Evolutionary conservation across 2,888 invertebrate species (phyloP).

Genomic region (Parochlus steinenii): DNA sequence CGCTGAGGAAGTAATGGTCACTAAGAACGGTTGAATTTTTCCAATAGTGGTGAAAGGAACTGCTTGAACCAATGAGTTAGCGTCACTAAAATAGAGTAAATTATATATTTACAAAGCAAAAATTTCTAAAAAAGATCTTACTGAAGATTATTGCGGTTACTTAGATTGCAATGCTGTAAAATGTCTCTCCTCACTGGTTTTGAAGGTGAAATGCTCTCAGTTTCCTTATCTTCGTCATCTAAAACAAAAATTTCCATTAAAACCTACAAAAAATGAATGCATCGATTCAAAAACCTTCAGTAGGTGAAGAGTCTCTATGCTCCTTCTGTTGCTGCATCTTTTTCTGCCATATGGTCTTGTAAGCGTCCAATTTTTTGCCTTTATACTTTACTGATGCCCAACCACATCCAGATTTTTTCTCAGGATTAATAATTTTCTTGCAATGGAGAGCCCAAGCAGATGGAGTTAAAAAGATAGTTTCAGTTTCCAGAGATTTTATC

Average conservation of each 20-base stretch:
- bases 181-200: constrained; percentile 43
- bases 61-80: constrained; percentile 76
- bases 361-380: constrained; percentile 74
- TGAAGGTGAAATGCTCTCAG: constrained; percentile 41
- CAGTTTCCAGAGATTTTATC: constrained; percentile 76
- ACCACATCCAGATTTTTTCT: constrained; percentile 82
- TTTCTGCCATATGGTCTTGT: constrained; percentile 70
- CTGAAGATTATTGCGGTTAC: constrained; percentile 60
- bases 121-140: constrained; percentile 32
- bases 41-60: constrained; percentile 74
- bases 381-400: constrained; percentile 85
- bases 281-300: constrained; percentile 16
- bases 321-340: constrained; percentile 44
- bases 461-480: constrained; percentile 73
- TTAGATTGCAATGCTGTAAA: constrained; percentile 59
- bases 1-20: constrained; percentile 74
- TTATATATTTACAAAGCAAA: constrained; percentile 16
- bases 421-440: constrained; percentile 78
- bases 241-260: constrained; percentile 11
- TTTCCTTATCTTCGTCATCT: constrained; percentile 45
- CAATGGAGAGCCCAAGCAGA: constrained; percentile 90
- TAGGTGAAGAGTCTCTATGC: constrained; percentile 33
- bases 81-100: constrained; percentile 67
- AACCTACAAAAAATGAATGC: background rate
- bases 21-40: constrained; percentile 82